phyloP scores from a whole-genome alignment of 2,797 vertebrate genomes.

The Darevskia mixta region DNA sequence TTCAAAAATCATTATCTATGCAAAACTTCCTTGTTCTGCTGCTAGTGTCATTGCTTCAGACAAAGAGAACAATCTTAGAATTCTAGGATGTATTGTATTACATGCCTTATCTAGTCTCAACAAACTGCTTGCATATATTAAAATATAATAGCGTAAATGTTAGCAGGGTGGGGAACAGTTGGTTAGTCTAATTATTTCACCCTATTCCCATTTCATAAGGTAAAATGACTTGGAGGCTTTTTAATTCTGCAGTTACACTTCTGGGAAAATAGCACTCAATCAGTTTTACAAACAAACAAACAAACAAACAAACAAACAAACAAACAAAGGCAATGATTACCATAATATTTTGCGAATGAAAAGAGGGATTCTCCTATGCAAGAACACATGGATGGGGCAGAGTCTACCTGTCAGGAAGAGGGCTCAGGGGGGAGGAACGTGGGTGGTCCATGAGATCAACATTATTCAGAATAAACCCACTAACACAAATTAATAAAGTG shows the following conservation, averaged over 20 bases:
- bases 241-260: conserved; percentile 3
- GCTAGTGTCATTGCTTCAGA: conserved; percentile 24
- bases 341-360: not conserved
- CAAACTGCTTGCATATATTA: conserved; percentile 14
- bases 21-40: conserved; percentile 30
- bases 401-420: not conserved
- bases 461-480: too few relatives aligned
- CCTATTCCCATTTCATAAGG: not conserved
- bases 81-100: conserved; percentile 22
- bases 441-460: too few relatives aligned
- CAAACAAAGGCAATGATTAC: not conserved
- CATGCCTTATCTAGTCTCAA: conserved; percentile 26
- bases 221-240: not conserved
- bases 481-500: too few relatives aligned
- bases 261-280: not conserved
- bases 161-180: not conserved
- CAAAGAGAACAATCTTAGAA: conserved; percentile 32
- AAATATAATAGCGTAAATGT: conserved; percentile 1
- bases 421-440: not conserved
- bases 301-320: not conserved
- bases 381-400: not conserved
- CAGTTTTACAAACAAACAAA: not conserved
- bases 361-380: not conserved
- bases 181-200: conserved; percentile 1
- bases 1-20: conserved; percentile 40